Percentiles rank a stretch among this genome's conserved stretches.
phyloP scores from a whole-genome alignment of 2,797 vertebrate species.

The Caiman crocodilus region DNA sequence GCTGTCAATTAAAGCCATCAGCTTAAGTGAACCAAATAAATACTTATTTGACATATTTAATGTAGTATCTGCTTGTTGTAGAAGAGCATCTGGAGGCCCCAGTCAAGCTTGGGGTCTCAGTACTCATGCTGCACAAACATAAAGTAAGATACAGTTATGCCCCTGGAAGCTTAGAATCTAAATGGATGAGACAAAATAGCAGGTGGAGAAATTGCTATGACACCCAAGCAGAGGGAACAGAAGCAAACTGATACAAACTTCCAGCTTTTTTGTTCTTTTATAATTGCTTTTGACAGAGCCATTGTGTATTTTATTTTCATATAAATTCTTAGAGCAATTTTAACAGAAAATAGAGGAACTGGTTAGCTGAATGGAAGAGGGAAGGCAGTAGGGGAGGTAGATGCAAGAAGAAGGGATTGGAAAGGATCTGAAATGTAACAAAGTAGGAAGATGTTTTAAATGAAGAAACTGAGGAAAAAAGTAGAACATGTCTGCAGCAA shows the following conservation, averaged over 20 bases:
- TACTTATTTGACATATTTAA: neutral
- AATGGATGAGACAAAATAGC: neutral
- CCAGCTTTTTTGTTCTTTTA: neutral
- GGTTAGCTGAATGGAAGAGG: neutral
- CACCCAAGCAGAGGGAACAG: neutral
- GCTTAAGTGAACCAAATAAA: neutral
- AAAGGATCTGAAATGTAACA: neutral
- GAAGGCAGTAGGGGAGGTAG: neutral
- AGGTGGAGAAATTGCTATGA: too few species aligned
- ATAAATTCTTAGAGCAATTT: too few species aligned
- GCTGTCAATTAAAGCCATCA: neutral
- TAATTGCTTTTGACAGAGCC: neutral
- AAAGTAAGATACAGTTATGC: neutral
- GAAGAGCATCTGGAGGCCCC: neutral
- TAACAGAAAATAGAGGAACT: too few species aligned
- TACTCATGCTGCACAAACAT: neutral
- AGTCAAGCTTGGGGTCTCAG: neutral
- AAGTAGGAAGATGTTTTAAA: neutral
- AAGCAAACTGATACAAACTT: neutral
- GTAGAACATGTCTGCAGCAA: neutral
- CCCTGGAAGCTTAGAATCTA: neutral
- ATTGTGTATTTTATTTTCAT: too few species aligned
- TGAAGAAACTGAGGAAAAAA: neutral
- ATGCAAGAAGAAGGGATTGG: neutral
- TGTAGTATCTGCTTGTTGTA: neutral